phyloP scores from a whole-genome alignment of 2,797 vertebrate species.

The Falco berigora region DNA sequence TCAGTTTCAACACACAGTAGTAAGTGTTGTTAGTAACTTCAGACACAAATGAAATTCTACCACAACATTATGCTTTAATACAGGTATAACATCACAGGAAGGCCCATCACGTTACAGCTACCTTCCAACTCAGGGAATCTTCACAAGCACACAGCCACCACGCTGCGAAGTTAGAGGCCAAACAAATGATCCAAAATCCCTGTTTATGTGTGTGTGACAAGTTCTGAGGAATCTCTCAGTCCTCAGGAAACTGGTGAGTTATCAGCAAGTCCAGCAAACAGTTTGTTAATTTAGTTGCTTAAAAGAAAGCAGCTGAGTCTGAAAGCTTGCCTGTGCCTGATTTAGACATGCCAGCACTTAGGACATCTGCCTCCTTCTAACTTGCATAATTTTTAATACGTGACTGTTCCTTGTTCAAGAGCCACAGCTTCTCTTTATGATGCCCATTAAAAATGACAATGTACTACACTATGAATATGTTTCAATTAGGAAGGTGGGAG shows the following conservation, averaged over 20 bases:
- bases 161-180: accelerated
- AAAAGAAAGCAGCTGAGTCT: background rate
- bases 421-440: background rate
- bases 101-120: background rate
- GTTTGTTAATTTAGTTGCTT: background rate
- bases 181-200: background rate
- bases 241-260: background rate
- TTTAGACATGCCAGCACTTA: background rate
- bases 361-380: background rate
- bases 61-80: background rate
- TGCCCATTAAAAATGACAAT: background rate
- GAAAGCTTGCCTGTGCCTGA: background rate
- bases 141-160: background rate
- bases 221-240: background rate
- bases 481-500: background rate
- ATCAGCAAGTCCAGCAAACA: background rate
- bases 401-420: background rate
- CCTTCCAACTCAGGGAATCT: background rate
- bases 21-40: background rate
- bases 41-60: background rate
- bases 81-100: background rate
- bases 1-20: background rate
- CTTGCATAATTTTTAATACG: background rate
- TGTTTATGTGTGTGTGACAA: background rate
- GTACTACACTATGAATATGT: background rate